A percentile compares a stretch with the other conserved stretches of the same genome.
Evolutionary conservation across 53 echinoderm and acorn worm genomes (phyloP).

Genomic region (Mesocentrotus franciscanus): DNA sequence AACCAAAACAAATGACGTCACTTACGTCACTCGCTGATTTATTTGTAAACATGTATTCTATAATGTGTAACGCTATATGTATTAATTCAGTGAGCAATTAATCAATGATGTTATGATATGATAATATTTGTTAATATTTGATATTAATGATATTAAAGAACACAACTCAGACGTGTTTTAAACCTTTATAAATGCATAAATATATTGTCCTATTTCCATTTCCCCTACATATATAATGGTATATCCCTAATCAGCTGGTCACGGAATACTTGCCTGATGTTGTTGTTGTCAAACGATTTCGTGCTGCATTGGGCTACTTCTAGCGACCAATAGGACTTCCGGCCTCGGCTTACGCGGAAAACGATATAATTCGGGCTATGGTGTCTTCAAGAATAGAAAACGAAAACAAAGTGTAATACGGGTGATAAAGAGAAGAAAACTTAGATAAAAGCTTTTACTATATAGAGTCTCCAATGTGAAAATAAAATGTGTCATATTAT

Average conservation of each 20-base stretch:
- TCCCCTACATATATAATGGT: slow-evolving; percentile 16
- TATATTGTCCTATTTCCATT: not conserved
- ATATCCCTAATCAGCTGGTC: slow-evolving; percentile 33
- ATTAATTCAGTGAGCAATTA: too few relatives aligned
- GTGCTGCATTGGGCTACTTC: not conserved
- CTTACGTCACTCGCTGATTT: not conserved
- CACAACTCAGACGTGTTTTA: not conserved
- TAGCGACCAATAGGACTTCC: not conserved
- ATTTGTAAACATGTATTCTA: not conserved
- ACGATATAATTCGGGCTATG: too few relatives aligned
- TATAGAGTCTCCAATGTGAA: too few relatives aligned
- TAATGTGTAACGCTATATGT: too few relatives aligned
- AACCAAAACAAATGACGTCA: slow-evolving; percentile 57
- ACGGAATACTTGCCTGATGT: slow-evolving; percentile 11
- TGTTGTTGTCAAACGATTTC: not conserved
- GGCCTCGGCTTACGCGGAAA: too few relatives aligned
- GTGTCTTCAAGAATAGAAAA: too few relatives aligned
- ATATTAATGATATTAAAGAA: not conserved
- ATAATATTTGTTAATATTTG: not conserved
- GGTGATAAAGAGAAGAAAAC: too few relatives aligned
- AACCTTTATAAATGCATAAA: not conserved
- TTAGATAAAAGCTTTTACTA: too few relatives aligned
- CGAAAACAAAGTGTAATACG: too few relatives aligned
- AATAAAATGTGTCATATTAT: too few relatives aligned
- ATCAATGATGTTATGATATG: not conserved